A percentile compares a stretch with the other conserved stretches of the same genome.
Evolutionary conservation across 2,113 vertebrate genomes (phyloP).

Genomic region (Gymnogyps californianus): DNA sequence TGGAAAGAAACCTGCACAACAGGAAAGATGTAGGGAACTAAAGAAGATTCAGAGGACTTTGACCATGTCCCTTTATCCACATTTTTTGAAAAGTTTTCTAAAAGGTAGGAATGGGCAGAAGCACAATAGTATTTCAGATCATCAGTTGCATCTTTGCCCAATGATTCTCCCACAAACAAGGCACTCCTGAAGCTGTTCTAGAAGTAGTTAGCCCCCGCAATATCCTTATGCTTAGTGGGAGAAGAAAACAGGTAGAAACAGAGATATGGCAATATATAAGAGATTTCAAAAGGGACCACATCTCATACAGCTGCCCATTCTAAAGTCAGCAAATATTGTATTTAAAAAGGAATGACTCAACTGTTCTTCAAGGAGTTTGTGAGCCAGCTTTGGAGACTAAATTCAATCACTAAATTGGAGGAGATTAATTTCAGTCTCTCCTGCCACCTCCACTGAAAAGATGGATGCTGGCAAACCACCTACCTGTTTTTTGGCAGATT

Average conservation of each 20-base stretch:
- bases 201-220: not conserved
- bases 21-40: not conserved
- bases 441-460: not conserved
- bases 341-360: constrained; percentile 29
- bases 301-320: not conserved
- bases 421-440: not conserved
- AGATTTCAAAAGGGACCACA: not conserved
- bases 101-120: not conserved
- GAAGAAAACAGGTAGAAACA: not conserved
- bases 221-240: not conserved
- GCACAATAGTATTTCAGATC: not conserved
- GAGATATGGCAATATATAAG: not conserved
- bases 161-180: not conserved
- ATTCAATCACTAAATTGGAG: constrained; percentile 33
- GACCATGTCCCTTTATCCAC: not conserved
- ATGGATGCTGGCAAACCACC: constrained; percentile 1
- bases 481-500: not conserved
- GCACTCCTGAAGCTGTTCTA: not conserved
- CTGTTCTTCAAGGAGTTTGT: not conserved
- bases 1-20: not conserved
- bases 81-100: not conserved
- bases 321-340: not conserved
- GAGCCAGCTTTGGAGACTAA: not conserved
- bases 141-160: not conserved
- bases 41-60: not conserved